These are phyloP conservation scores for Channa maculata DNA, from an alignment of 2,113 vertebrate species.

Conservation along the genomic window DNA sequence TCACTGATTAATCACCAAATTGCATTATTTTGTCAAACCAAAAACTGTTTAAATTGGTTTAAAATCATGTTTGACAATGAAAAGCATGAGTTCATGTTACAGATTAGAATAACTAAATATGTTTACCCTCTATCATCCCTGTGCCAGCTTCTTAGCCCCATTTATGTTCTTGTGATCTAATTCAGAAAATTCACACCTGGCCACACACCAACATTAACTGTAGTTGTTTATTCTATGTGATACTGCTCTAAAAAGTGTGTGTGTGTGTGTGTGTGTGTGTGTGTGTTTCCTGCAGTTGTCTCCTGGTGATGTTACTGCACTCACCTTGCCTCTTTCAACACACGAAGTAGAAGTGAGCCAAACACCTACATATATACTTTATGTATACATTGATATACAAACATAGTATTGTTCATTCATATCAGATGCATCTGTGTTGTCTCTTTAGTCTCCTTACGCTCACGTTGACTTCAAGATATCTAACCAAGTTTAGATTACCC, in stretches of 20 bases:
- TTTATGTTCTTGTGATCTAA: conserved; percentile 9
- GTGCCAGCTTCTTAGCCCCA: not conserved
- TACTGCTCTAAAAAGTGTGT: not conserved
- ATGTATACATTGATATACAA: conserved; percentile 1
- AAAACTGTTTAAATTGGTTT: not conserved
- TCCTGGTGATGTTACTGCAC: not conserved
- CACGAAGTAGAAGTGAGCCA: conserved; percentile 12
- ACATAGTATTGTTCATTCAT: conserved; percentile 42
- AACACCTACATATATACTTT: conserved; percentile 29
- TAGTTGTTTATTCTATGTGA: not conserved
- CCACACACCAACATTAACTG: not conserved
- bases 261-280: too few species aligned
- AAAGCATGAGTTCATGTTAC: too few species aligned
- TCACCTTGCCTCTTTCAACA: conserved; percentile 3
- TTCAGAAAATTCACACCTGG: conserved; percentile 5
- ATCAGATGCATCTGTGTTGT: conserved; percentile 5
- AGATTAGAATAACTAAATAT: too few species aligned
- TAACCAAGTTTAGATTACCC: not conserved
- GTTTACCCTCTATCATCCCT: not conserved
- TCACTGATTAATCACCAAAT: too few species aligned
- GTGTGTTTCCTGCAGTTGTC: not conserved
- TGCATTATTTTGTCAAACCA: not conserved
- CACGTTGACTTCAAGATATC: not conserved
- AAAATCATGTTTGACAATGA: not conserved
- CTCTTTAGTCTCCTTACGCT: not conserved